A percentile compares a stretch with the other conserved stretches of the same genome.
These are phyloP conservation scores for Centropus bengalensis DNA, from an alignment of 2,113 vertebrate species.

Conservation along the genomic window DNA sequence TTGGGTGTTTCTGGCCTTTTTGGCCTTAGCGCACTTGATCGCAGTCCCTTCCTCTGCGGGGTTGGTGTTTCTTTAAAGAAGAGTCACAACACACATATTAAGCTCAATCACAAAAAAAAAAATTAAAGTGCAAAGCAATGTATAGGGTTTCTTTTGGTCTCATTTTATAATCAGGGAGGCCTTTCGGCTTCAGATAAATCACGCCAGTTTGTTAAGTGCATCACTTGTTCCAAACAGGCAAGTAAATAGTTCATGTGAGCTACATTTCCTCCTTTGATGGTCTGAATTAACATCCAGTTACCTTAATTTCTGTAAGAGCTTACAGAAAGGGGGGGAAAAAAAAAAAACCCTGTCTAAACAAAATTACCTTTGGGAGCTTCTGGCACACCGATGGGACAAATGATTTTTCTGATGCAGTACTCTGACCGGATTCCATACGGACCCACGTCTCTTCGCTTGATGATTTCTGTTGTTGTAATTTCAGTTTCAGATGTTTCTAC, in stretches of 20 bases:
- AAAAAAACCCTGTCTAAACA: neutral
- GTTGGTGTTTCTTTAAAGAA: conserved; percentile 91
- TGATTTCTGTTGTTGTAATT: conserved; percentile 99
- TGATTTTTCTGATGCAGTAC: conserved; percentile 98
- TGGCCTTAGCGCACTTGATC: conserved; percentile 93
- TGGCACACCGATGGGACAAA: conserved; percentile 96
- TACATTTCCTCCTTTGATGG: neutral
- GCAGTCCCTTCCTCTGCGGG: conserved; percentile 90
- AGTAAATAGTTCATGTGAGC: neutral
- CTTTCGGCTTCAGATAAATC: neutral
- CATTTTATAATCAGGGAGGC: neutral
- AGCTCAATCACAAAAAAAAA: neutral
- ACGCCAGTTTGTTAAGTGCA: neutral
- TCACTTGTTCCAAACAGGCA: neutral
- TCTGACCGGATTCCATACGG: conserved; percentile 96
- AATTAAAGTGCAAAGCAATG: neutral
- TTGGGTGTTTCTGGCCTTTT: conserved; percentile 97
- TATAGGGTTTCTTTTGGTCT: neutral
- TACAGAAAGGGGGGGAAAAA: neutral
- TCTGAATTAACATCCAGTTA: neutral
- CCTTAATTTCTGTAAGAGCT: neutral
- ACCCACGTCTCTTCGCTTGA: conserved; percentile 95
- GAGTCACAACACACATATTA: conserved; percentile 51
- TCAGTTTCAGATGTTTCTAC: conserved; percentile 97
- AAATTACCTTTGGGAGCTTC: conserved; percentile 94